Evolutionary conservation across 2,888 invertebrate genomes (phyloP).

Genomic region (Proisotoma minuta): DNA sequence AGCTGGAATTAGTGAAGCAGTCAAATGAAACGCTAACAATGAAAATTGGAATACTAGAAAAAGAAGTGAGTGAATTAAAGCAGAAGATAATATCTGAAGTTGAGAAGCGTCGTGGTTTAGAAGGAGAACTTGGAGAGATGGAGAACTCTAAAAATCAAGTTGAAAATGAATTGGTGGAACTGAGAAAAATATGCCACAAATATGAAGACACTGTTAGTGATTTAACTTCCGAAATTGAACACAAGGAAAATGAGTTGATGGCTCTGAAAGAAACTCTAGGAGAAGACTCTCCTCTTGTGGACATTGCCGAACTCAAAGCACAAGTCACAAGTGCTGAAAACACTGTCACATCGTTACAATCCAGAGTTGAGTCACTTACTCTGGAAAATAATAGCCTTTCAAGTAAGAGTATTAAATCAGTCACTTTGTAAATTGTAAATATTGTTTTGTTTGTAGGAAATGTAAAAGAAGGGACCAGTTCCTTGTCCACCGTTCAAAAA

Average conservation of each 20-base stretch:
- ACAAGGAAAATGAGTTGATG: slow-evolving; percentile 42
- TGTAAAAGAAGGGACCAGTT: slow-evolving; percentile 24
- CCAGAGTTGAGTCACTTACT: slow-evolving; percentile 34
- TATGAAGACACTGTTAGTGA: slow-evolving; percentile 41
- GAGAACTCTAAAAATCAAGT: slow-evolving; percentile 18
- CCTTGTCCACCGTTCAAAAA: slow-evolving; percentile 18
- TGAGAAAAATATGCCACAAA: slow-evolving; percentile 40
- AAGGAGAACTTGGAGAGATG: slow-evolving; percentile 22
- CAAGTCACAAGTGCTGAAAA: slow-evolving; percentile 34
- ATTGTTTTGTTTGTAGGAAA: slow-evolving; percentile 25
- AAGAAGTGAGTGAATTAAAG: slow-evolving; percentile 38
- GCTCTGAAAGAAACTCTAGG: slow-evolving; percentile 42
- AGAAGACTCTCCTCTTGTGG: slow-evolving; percentile 46
- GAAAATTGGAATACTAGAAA: slow-evolving; percentile 27
- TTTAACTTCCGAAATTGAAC: slow-evolving; percentile 40
- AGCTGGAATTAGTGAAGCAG: slow-evolving; percentile 35
- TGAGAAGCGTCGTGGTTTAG: slow-evolving; percentile 23
- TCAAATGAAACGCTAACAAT: slow-evolving; percentile 33
- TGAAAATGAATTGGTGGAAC: slow-evolving; percentile 35
- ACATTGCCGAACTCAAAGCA: slow-evolving; percentile 44
- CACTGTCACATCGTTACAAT: slow-evolving; percentile 31
- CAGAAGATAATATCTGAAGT: slow-evolving; percentile 27
- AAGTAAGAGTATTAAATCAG: slow-evolving; percentile 16
- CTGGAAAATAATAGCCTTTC: slow-evolving; percentile 39
- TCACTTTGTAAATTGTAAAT: neutral